Evolutionary conservation across 2,888 invertebrate species (phyloP).

Genomic region (Perdita meconis): DNA sequence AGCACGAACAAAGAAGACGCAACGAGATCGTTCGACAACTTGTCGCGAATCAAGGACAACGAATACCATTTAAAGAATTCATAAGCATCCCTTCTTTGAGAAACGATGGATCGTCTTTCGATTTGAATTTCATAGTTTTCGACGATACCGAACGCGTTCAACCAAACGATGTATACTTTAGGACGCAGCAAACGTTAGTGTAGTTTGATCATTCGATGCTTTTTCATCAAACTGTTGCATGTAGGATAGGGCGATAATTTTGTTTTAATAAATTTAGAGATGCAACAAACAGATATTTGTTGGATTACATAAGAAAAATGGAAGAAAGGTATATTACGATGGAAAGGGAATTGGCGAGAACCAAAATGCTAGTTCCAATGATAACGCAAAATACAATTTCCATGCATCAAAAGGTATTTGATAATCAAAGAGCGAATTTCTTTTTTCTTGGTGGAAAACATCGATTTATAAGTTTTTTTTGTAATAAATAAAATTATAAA

Average conservation of each 20-base stretch:
- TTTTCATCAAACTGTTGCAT: no score
- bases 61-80: constrained; percentile 28
- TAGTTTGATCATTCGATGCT: no score
- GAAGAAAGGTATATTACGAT: constrained; percentile 53
- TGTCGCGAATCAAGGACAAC: constrained; percentile 20
- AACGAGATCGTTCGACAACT: constrained; percentile 44
- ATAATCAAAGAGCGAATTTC: no score
- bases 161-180: constrained; percentile 13
- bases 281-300: constrained; percentile 20
- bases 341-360: constrained; percentile 56
- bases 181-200: constrained; percentile 40
- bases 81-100: constrained; percentile 29
- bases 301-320: constrained; percentile 57
- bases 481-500: no score
- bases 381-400: background rate
- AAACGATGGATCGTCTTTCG: constrained; percentile 40
- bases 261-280: constrained; percentile 26
- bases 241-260: background rate
- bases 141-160: constrained; percentile 25
- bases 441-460: no score
- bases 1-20: constrained; percentile 22
- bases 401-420: constrained; percentile 39
- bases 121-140: constrained; percentile 55
- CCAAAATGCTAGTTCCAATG: constrained; percentile 38
- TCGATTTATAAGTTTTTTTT: no score